A percentile compares a stretch with the other conserved stretches of the same genome.
Evolutionary conservation across 2,797 vertebrate species (phyloP).

Genomic region (Vultur gryphus): DNA sequence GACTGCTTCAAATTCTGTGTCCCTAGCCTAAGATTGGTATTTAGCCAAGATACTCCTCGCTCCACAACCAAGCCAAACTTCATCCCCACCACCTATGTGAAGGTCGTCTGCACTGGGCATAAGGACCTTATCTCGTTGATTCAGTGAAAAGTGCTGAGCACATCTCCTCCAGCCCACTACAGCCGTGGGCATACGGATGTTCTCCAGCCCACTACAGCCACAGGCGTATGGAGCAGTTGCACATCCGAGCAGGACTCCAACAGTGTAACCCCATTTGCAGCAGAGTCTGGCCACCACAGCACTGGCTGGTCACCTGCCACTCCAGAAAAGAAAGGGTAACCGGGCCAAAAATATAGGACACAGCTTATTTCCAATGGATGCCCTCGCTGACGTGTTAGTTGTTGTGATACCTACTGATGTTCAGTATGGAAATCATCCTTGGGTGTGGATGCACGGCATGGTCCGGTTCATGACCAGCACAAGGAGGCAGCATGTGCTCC

Average conservation of each 20-base stretch:
- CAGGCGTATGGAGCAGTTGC: rapidly evolving
- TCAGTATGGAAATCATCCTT: not conserved
- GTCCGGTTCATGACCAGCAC: not conserved
- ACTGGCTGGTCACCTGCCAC: not conserved
- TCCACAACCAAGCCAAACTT: not conserved
- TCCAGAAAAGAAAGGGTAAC: not conserved
- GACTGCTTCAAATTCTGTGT: not conserved
- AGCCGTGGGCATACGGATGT: rapidly evolving
- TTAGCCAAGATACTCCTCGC: not conserved
- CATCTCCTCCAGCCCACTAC: not conserved
- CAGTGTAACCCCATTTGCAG: not conserved
- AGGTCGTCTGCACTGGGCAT: not conserved
- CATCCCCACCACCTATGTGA: not conserved
- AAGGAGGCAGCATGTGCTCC: not conserved
- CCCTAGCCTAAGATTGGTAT: not conserved
- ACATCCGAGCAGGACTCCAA: not conserved
- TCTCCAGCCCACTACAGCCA: too few species aligned
- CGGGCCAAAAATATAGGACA: not conserved
- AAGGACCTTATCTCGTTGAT: not conserved
- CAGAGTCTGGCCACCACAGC: not conserved
- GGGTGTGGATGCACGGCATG: too few species aligned
- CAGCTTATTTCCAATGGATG: not conserved
- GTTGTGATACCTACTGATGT: not conserved
- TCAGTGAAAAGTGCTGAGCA: not conserved
- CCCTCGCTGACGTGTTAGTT: not conserved